These are phyloP conservation scores for Monoplex corrugatus DNA, from an alignment of 2,888 invertebrate genomes.

Conservation along the genomic window DNA sequence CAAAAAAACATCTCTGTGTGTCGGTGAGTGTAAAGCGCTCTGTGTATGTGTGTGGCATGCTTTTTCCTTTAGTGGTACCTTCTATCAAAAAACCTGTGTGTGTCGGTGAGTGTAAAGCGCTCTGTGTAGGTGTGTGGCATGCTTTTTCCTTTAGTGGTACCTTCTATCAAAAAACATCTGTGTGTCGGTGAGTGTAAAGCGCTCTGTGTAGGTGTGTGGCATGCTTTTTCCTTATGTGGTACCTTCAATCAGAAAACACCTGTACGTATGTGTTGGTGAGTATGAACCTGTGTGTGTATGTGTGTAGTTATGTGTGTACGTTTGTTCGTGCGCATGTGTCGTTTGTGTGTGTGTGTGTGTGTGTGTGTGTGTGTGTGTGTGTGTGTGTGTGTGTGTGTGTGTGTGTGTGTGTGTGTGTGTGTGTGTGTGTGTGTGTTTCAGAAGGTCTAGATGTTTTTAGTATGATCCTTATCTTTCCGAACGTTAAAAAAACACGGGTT, in stretches of 20 bases:
- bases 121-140: neutral
- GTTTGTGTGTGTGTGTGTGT: neutral
- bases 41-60: neutral
- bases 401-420: conserved; percentile 37
- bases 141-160: no score
- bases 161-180: conserved; percentile 52
- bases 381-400: neutral
- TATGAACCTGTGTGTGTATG: neutral
- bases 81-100: conserved; percentile 56
- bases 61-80: no score
- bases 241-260: no score
- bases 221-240: no score
- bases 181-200: conserved; percentile 55
- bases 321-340: neutral
- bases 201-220: neutral
- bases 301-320: neutral
- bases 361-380: neutral
- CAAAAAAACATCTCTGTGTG: conserved; percentile 54
- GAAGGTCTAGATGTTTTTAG: neutral
- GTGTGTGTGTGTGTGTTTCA: conserved; percentile 19
- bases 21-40: conserved; percentile 47
- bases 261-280: neutral
- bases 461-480: no score
- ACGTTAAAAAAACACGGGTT: no score
- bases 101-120: conserved; percentile 50